phyloP scores from a whole-genome alignment of 2,113 vertebrate species.

The Pionites leucogaster region DNA sequence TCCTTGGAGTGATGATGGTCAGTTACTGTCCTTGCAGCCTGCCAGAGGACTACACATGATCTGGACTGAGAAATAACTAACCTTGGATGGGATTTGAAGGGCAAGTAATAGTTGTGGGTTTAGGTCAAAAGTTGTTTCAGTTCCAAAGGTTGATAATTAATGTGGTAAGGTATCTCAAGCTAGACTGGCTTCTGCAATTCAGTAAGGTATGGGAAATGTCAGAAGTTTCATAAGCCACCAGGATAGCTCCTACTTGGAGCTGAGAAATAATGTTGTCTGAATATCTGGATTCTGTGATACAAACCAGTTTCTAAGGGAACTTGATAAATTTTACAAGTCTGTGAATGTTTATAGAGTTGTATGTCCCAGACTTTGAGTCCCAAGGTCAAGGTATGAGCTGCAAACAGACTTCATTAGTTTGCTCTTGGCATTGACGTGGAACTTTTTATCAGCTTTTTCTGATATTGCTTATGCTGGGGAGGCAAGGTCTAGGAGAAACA shows the following conservation, averaged over 20 bases:
- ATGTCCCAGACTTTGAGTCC: background rate
- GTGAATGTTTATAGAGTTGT: background rate
- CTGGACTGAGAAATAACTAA: background rate
- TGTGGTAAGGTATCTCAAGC: background rate
- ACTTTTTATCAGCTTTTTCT: background rate
- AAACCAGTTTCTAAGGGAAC: background rate
- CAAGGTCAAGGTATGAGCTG: constrained; percentile 8
- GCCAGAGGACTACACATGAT: background rate
- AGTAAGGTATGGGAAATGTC: background rate
- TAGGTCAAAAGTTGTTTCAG: background rate
- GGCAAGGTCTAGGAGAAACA: background rate
- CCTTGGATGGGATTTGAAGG: background rate
- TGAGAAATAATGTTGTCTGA: background rate
- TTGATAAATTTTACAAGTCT: background rate
- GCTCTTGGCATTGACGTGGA: background rate
- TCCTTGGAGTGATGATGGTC: background rate
- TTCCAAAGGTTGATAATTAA: background rate
- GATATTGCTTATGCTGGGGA: background rate
- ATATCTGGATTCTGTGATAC: background rate
- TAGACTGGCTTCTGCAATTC: background rate
- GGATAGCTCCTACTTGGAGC: background rate
- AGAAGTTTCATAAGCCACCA: background rate
- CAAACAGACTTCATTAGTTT: background rate
- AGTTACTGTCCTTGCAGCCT: background rate
- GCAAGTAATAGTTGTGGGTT: background rate